Conservation (phyloP, 2,113 vertebrate species). For the Paralichthys olivaceus region DNA sequence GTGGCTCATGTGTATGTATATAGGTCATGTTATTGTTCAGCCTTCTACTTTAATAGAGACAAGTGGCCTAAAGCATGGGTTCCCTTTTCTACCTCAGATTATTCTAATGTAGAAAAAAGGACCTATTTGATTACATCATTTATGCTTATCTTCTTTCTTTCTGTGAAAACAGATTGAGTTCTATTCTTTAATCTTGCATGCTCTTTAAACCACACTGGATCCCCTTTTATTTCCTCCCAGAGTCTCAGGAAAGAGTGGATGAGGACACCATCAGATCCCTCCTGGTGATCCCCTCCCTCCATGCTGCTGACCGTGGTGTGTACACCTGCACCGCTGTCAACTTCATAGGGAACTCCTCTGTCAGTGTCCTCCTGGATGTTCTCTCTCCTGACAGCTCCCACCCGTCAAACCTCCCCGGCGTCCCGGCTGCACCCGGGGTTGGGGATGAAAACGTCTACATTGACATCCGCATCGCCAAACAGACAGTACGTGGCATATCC, state of each 20-base stretch:
- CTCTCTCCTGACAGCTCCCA: constrained; percentile 40
- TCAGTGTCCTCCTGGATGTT: constrained; percentile 76
- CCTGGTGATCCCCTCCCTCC: constrained; percentile 84
- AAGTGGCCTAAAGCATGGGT: too few species aligned
- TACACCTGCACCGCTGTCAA: constrained; percentile 90
- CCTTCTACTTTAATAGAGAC: too few species aligned
- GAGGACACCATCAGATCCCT: constrained; percentile 87
- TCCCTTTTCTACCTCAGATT: too few species aligned
- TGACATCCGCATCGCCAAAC: constrained; percentile 88
- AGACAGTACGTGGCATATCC: constrained; percentile 87
- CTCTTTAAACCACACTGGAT: neutral
- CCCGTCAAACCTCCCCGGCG: constrained; percentile 30
- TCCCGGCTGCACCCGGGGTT: neutral
- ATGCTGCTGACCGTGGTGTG: constrained; percentile 80
- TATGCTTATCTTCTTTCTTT: too few species aligned
- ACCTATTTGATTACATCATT: too few species aligned
- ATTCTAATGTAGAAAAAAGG: too few species aligned
- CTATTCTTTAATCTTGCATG: neutral
- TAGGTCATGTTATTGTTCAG: too few species aligned
- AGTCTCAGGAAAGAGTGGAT: constrained; percentile 78
- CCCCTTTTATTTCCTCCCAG: constrained; percentile 67
- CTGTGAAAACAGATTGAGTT: neutral
- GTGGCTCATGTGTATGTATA: too few species aligned
- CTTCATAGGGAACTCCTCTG: constrained; percentile 86
- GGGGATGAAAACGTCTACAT: constrained; percentile 80